Percentiles rank a stretch among this genome's conserved stretches.
These are phyloP conservation scores for Manduca sexta DNA, from an alignment of 1,140 invertebrate species.

Conservation along the genomic window DNA sequence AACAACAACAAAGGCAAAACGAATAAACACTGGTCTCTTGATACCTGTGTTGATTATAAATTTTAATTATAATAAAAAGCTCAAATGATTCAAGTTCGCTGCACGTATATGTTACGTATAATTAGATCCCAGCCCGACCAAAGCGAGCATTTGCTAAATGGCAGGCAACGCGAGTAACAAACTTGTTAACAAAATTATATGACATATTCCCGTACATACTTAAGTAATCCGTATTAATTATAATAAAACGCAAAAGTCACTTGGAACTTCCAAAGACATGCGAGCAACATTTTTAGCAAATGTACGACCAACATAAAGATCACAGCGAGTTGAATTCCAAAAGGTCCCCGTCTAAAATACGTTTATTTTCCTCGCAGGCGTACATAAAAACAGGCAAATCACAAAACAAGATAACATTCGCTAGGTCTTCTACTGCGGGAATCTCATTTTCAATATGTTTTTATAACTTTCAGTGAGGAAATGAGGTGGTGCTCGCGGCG, in stretches of 20 bases:
- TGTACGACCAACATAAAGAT: constrained; percentile 8
- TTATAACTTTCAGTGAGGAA: constrained; percentile 71
- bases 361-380: constrained; percentile 46
- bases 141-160: constrained; percentile 27
- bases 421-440: constrained; percentile 54
- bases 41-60: too few species aligned
- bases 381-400: constrained; percentile 65
- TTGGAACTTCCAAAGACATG: constrained; percentile 11
- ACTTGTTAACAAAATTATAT: constrained; percentile 34
- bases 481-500: constrained; percentile 61
- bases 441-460: constrained; percentile 74
- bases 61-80: constrained; percentile 18
- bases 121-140: constrained; percentile 19
- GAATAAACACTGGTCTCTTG: too few species aligned
- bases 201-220: constrained; percentile 24
- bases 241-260: constrained; percentile 16
- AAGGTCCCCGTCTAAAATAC: constrained; percentile 46
- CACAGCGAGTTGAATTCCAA: constrained; percentile 19
- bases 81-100: constrained; percentile 15
- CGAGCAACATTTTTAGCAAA: constrained; percentile 3
- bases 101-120: constrained; percentile 14
- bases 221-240: constrained; percentile 25
- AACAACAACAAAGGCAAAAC: too few species aligned
- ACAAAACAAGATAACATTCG: constrained; percentile 70
- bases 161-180: constrained; percentile 23